A percentile compares a stretch with the other conserved stretches of the same genome.
phyloP scores from a whole-genome alignment of 2,888 invertebrate genomes.

The Agriopis leucophaearia region DNA sequence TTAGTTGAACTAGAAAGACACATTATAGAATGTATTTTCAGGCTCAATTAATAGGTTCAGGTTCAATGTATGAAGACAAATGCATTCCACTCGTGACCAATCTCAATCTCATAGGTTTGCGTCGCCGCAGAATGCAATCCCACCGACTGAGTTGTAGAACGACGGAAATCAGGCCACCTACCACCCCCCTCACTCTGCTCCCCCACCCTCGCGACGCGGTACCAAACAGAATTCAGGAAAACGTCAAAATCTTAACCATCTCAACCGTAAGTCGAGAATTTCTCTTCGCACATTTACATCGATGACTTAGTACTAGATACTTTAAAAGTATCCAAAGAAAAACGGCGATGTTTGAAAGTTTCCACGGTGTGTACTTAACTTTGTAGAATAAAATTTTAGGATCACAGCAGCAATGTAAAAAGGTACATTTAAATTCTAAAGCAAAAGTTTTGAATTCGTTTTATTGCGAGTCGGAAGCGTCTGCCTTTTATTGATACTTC shows the following conservation, averaged over 20 bases:
- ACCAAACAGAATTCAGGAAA: conserved; percentile 15
- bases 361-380: conserved; percentile 10
- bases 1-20: not conserved
- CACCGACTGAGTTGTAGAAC: conserved; percentile 36
- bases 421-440: conserved; percentile 39
- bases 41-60: not conserved
- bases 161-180: conserved; percentile 31
- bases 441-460: conserved; percentile 40
- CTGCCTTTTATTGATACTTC: conserved; percentile 44
- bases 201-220: not conserved
- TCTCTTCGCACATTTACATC: conserved; percentile 9
- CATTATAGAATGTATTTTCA: not conserved
- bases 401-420: conserved; percentile 36
- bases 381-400: conserved; percentile 26
- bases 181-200: not conserved
- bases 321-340: not conserved
- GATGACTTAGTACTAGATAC: not conserved
- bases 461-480: conserved; percentile 38
- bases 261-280: conserved; percentile 1
- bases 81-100: conserved; percentile 16
- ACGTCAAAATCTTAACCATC: conserved; percentile 9
- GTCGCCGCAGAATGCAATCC: conserved; percentile 40
- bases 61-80: conserved; percentile 10
- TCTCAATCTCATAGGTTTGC: conserved; percentile 33
- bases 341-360: conserved; percentile 6